phyloP scores from a whole-genome alignment of 2,888 invertebrate genomes.

The Atrina japonica region DNA sequence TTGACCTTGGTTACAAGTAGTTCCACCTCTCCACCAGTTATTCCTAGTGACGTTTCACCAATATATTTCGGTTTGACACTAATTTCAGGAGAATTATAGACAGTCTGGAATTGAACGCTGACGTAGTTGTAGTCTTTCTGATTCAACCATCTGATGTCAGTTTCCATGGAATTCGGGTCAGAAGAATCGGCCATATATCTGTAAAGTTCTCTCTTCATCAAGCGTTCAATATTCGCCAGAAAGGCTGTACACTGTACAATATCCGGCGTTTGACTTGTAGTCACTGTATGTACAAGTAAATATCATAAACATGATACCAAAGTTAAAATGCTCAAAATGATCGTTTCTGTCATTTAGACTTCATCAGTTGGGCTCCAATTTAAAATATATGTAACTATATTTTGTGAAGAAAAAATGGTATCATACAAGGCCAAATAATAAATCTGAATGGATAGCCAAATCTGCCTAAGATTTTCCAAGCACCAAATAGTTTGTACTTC shows the following conservation, averaged over 20 bases:
- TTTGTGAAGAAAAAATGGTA: no score
- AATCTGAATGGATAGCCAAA: no score
- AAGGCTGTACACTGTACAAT: conserved; percentile 18
- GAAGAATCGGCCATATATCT: conserved; percentile 36
- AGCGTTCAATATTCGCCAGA: neutral
- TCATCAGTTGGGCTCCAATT: no score
- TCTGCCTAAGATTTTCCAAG: no score
- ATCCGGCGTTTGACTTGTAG: neutral
- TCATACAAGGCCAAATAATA: no score
- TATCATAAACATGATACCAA: no score
- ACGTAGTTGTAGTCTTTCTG: conserved; percentile 30
- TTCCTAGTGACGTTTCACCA: conserved; percentile 19
- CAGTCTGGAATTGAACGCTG: conserved; percentile 19
- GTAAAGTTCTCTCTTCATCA: conserved; percentile 9
- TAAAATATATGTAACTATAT: no score
- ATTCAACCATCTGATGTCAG: conserved; percentile 32
- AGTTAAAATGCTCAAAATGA: no score
- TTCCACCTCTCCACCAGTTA: conserved; percentile 4
- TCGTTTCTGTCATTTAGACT: no score
- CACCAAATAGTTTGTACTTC: no score
- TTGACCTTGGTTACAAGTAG: conserved; percentile 16
- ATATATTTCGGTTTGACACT: conserved; percentile 2
- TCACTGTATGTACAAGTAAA: conserved; percentile 12
- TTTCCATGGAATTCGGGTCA: conserved; percentile 15
- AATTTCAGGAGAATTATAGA: conserved; percentile 6